Conservation (phyloP, 2,113 vertebrate species). For the Odocoileus virginianus region DNA sequence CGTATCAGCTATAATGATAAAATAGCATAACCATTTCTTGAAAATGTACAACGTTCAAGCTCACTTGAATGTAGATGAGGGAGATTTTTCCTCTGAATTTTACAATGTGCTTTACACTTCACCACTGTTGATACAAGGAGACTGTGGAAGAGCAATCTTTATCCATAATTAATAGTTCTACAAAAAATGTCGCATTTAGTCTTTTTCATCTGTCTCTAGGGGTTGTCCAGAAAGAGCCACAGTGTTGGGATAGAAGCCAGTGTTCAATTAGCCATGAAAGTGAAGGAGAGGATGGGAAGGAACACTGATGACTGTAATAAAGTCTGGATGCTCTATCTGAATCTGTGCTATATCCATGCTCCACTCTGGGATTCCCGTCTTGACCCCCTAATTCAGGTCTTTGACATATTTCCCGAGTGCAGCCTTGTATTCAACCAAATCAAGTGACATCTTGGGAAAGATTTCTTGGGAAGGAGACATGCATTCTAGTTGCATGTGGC, state of each 20-base stretch:
- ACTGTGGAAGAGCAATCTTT: conserved; percentile 41
- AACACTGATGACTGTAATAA: background rate
- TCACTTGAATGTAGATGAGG: background rate
- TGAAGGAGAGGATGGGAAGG: background rate
- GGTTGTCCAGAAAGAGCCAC: conserved; percentile 23
- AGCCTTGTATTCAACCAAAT: background rate
- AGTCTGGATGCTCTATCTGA: background rate
- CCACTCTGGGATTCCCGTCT: too few species aligned
- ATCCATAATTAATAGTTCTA: conserved; percentile 41
- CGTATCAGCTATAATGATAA: background rate
- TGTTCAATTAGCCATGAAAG: conserved; percentile 6
- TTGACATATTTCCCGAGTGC: background rate
- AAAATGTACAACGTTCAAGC: background rate
- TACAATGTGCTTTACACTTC: background rate
- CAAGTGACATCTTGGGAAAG: background rate
- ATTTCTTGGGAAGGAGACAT: background rate
- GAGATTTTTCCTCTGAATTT: background rate
- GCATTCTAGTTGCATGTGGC: background rate
- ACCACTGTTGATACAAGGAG: conserved; percentile 16
- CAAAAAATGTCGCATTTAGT: conserved; percentile 42
- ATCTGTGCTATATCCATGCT: background rate
- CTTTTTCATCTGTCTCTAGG: conserved; percentile 13
- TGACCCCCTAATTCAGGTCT: background rate
- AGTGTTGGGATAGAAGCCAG: background rate
- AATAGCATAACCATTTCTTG: background rate